A percentile compares a stretch with the other conserved stretches of the same genome.
These are phyloP conservation scores for Parauchenoglanis punctatus DNA, from an alignment of 2,797 vertebrate genomes.

Conservation along the genomic window DNA sequence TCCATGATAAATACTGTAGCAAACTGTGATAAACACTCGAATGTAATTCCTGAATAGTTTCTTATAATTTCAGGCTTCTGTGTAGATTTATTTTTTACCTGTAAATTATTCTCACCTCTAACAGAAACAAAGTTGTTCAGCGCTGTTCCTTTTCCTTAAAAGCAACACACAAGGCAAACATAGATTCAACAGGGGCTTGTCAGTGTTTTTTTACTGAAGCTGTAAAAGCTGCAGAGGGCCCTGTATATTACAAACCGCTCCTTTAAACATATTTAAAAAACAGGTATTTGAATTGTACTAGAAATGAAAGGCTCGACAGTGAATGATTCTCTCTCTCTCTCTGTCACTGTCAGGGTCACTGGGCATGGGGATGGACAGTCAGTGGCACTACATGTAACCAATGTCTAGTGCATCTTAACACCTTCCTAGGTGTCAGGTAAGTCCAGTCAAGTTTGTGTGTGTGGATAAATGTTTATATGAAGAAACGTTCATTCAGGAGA, in stretches of 20 bases:
- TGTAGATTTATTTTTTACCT: neutral
- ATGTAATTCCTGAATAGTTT: neutral
- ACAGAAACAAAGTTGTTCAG: neutral
- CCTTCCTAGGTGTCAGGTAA: constrained; percentile 38
- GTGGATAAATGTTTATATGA: neutral
- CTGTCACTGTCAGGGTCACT: constrained; percentile 79
- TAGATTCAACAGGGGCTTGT: neutral
- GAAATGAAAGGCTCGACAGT: neutral
- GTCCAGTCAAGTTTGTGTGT: neutral
- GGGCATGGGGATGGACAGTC: constrained; percentile 93
- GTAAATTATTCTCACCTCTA: neutral
- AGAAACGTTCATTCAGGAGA: neutral
- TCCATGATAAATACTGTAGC: neutral
- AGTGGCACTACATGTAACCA: constrained; percentile 96
- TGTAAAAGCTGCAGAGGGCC: constrained; percentile 22
- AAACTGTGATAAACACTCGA: neutral
- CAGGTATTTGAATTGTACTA: neutral
- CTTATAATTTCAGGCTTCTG: neutral
- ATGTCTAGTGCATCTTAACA: constrained; percentile 79
- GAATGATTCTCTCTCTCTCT: constrained; percentile 12
- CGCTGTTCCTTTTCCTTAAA: neutral
- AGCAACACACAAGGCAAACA: neutral
- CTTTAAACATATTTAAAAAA: neutral
- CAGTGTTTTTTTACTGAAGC: neutral
- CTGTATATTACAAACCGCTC: constrained; percentile 18